These are phyloP conservation scores for Ceratoteleas bidentatus DNA, from an alignment of 1,140 invertebrate species.

Conservation along the genomic window DNA sequence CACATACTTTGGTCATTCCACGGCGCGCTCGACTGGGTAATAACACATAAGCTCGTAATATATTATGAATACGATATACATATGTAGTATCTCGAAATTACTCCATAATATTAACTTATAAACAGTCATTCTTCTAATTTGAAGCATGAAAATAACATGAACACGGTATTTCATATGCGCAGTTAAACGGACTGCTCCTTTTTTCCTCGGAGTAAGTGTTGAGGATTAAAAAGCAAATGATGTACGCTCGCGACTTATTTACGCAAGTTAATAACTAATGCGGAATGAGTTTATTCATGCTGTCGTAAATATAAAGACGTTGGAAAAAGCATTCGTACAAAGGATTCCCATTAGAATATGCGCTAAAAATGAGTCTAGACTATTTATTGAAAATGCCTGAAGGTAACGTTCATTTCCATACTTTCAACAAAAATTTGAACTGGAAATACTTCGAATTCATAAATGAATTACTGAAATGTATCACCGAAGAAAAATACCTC, in stretches of 20 bases:
- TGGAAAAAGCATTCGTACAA: slow-evolving; percentile 24
- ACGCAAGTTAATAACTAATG: slow-evolving; percentile 48
- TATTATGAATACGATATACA: slow-evolving; percentile 64
- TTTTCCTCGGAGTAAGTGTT: slow-evolving; percentile 19
- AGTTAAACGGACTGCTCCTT: slow-evolving; percentile 45
- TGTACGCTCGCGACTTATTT: slow-evolving; percentile 34
- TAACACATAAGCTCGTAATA: slow-evolving; percentile 60
- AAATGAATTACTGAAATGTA: too few relatives aligned
- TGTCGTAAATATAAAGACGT: slow-evolving; percentile 9
- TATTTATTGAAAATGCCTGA: too few relatives aligned
- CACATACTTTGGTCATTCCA: slow-evolving; percentile 67
- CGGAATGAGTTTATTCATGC: slow-evolving; percentile 35
- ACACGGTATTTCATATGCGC: slow-evolving; percentile 38
- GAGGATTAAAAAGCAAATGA: slow-evolving; percentile 36
- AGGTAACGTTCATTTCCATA: too few relatives aligned
- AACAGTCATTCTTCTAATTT: slow-evolving; percentile 59
- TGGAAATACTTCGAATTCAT: too few relatives aligned
- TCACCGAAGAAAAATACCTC: too few relatives aligned
- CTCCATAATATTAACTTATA: slow-evolving; percentile 59
- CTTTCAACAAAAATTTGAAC: too few relatives aligned
- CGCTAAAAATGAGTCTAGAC: too few relatives aligned
- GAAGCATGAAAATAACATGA: slow-evolving; percentile 42
- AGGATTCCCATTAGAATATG: background rate
- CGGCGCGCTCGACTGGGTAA: slow-evolving; percentile 60
- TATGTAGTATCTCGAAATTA: slow-evolving; percentile 59